Percentiles rank a stretch among this genome's conserved stretches.
Evolutionary conservation across 2,797 vertebrate genomes (phyloP).

Genomic region (Urophycis tenuis): DNA sequence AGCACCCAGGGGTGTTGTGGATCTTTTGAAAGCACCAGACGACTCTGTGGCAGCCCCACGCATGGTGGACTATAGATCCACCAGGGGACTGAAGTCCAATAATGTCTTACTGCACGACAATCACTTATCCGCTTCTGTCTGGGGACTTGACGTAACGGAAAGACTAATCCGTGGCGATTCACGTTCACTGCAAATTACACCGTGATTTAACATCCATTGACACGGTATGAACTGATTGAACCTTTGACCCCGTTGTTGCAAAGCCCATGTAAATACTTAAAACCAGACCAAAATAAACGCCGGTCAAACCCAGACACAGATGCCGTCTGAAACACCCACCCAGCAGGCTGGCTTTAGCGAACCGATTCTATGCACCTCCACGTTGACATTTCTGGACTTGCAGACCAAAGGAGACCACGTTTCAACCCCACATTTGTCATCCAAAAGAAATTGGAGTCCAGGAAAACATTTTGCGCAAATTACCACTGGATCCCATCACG

Average conservation of each 20-base stretch:
- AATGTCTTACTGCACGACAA: neutral
- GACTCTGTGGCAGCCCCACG: neutral
- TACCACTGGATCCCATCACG: neutral
- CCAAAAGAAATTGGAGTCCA: neutral
- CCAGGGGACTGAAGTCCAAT: neutral
- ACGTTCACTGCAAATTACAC: neutral
- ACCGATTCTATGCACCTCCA: neutral
- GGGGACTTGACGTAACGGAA: neutral
- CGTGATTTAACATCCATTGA: neutral
- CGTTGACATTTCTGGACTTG: neutral
- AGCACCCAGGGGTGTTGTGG: neutral
- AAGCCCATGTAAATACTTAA: neutral
- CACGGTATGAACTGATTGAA: neutral
- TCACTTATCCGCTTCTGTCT: neutral
- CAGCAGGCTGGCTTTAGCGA: neutral
- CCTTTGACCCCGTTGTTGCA: neutral
- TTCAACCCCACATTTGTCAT: neutral
- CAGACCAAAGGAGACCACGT: neutral
- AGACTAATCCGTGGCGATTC: no score
- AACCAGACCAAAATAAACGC: neutral
- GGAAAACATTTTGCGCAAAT: neutral
- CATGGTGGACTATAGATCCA: neutral
- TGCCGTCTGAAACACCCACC: neutral
- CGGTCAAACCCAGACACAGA: neutral
- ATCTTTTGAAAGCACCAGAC: conserved; percentile 12